Percentiles rank a stretch among this genome's conserved stretches.
Evolutionary conservation across 2,888 invertebrate species (phyloP).

Genomic region (Yponomeuta sedellus): DNA sequence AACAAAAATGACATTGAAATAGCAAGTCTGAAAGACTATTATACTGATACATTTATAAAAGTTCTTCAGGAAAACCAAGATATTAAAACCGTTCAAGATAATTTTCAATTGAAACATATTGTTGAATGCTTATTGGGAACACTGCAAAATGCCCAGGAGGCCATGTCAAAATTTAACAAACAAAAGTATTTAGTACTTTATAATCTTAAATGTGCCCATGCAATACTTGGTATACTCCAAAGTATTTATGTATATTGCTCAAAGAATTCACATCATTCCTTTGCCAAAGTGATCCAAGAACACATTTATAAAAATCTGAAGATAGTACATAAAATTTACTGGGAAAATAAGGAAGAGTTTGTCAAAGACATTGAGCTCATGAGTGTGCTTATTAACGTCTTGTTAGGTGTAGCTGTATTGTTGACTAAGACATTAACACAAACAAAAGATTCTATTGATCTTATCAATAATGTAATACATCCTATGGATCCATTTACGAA

Average conservation of each 20-base stretch:
- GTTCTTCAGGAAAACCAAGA: not conserved
- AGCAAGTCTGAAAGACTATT: slow-evolving; percentile 3
- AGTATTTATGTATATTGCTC: slow-evolving; percentile 26
- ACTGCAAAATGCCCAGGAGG: not conserved
- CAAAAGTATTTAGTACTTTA: slow-evolving; percentile 43
- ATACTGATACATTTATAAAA: not conserved
- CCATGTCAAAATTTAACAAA: slow-evolving; percentile 35
- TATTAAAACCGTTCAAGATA: not conserved
- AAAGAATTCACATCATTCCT: not conserved
- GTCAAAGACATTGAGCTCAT: no score
- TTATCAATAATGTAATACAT: not conserved
- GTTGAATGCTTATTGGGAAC: not conserved
- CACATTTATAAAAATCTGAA: not conserved
- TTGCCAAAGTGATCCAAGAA: not conserved
- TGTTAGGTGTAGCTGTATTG: no score
- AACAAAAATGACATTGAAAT: slow-evolving; percentile 7
- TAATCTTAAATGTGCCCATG: slow-evolving; percentile 32
- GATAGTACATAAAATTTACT: not conserved
- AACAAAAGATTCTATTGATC: not conserved
- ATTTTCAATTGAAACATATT: not conserved
- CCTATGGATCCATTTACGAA: not conserved
- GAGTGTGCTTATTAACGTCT: no score
- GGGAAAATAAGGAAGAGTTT: no score
- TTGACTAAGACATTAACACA: no score
- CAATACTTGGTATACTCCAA: slow-evolving; percentile 35